These are phyloP conservation scores for Brenthis daphne DNA, from an alignment of 2,888 invertebrate species.

Conservation along the genomic window DNA sequence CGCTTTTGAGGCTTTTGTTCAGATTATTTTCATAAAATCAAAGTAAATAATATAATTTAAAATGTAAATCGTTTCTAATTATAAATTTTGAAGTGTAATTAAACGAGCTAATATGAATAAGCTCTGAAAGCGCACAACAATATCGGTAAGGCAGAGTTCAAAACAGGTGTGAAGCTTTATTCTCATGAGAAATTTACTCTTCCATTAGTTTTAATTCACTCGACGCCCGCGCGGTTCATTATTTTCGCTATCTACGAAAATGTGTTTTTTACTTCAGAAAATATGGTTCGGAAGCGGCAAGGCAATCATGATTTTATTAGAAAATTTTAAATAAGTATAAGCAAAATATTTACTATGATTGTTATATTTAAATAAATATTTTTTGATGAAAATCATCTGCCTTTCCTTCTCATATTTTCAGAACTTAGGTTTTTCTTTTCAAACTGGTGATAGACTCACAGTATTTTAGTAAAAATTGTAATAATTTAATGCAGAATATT, in stretches of 20 bases:
- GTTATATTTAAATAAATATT: not conserved
- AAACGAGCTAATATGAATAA: constrained; percentile 39
- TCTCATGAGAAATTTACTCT: constrained; percentile 81
- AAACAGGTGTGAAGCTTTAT: constrained; percentile 60
- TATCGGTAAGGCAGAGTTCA: constrained; percentile 59
- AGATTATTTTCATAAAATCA: too few species aligned
- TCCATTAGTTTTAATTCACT: constrained; percentile 82
- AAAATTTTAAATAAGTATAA: not conserved
- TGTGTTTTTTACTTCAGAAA: constrained; percentile 28
- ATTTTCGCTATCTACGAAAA: constrained; percentile 56
- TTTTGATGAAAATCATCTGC: too few species aligned
- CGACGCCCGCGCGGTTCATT: constrained; percentile 62
- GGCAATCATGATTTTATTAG: constrained; percentile 12
- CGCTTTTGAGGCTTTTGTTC: too few species aligned
- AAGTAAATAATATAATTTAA: too few species aligned
- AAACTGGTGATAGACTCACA: too few species aligned
- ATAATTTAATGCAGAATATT: too few species aligned
- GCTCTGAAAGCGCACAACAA: constrained; percentile 46
- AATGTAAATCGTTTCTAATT: not conserved
- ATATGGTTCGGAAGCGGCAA: constrained; percentile 10
- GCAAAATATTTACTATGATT: not conserved
- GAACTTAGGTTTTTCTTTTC: too few species aligned
- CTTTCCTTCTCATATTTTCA: too few species aligned
- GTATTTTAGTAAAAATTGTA: too few species aligned
- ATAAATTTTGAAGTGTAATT: constrained; percentile 8